A percentile compares a stretch with the other conserved stretches of the same genome.
Conservation (phyloP, 2,888 invertebrate species). For the Perizoma flavofasciatum region DNA sequence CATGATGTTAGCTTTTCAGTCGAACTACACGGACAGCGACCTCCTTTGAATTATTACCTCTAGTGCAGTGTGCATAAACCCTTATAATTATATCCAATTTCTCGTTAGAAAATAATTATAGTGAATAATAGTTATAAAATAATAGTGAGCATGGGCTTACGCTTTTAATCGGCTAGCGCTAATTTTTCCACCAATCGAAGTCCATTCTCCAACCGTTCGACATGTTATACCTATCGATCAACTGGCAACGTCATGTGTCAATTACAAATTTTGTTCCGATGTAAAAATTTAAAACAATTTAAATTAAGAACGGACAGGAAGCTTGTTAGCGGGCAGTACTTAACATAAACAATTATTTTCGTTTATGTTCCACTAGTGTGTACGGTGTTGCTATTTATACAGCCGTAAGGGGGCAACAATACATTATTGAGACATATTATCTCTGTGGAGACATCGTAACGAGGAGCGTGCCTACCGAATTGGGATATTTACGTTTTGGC, state of each 20-base stretch:
- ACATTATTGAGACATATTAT: no score
- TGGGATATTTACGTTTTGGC: no score
- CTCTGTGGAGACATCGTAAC: no score
- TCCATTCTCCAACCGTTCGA: not conserved
- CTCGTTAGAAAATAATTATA: not conserved
- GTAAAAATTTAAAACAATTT: constrained; percentile 12
- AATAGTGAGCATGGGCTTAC: no score
- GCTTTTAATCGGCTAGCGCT: no score
- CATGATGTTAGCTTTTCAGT: constrained; percentile 10
- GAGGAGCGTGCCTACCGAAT: no score
- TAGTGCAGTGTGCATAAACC: constrained; percentile 1
- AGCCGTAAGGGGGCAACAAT: not conserved
- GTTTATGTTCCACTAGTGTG: not conserved
- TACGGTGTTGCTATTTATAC: not conserved
- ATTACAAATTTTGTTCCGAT: constrained; percentile 4
- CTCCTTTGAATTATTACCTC: not conserved
- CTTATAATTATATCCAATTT: constrained; percentile 9
- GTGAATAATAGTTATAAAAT: not conserved
- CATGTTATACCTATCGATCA: constrained; percentile 2
- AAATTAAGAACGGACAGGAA: constrained; percentile 12
- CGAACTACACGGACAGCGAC: not conserved
- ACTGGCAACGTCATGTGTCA: constrained; percentile 20
- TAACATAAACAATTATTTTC: constrained; percentile 18
- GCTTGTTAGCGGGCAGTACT: constrained; percentile 16
- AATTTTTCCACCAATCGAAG: no score